phyloP scores from a whole-genome alignment of 35 echinoderm and acorn worm genomes.

The Stichopus chloronotus region DNA sequence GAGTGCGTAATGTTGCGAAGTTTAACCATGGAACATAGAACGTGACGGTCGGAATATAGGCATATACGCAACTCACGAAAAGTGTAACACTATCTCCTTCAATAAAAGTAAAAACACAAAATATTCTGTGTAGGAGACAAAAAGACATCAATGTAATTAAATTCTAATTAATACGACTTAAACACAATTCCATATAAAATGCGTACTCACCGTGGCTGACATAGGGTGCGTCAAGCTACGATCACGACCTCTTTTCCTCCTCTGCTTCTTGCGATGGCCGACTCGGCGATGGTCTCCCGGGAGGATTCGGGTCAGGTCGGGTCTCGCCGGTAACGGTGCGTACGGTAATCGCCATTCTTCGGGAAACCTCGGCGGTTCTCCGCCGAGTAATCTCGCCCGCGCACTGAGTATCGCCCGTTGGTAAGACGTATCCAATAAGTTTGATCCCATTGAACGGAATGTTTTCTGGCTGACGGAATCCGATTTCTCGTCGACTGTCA shows the following conservation, averaged over 20 bases:
- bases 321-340: constrained; percentile 81
- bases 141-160: too few species aligned
- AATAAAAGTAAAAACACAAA: too few species aligned
- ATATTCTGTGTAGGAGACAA: too few species aligned
- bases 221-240: constrained; percentile 23
- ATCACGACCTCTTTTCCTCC: constrained; percentile 31
- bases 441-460: constrained; percentile 35
- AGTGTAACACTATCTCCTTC: too few species aligned
- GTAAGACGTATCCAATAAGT: constrained; percentile 75
- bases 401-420: constrained; percentile 69
- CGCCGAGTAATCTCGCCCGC: constrained; percentile 53
- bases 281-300: not conserved
- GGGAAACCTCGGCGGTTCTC: constrained; percentile 61
- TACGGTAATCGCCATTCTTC: constrained; percentile 89
- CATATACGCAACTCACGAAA: too few species aligned
- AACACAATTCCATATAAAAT: too few species aligned
- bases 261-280: constrained; percentile 9
- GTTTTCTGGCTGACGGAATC: not conserved
- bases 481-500: constrained; percentile 14
- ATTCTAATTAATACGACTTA: too few species aligned
- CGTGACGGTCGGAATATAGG: too few species aligned
- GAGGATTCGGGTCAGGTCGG: constrained; percentile 75
- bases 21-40: too few species aligned
- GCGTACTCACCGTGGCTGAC: constrained; percentile 23
- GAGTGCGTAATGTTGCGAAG: too few species aligned